Conservation (phyloP, 2,113 vertebrate genomes). For the Clupea harengus region DNA sequence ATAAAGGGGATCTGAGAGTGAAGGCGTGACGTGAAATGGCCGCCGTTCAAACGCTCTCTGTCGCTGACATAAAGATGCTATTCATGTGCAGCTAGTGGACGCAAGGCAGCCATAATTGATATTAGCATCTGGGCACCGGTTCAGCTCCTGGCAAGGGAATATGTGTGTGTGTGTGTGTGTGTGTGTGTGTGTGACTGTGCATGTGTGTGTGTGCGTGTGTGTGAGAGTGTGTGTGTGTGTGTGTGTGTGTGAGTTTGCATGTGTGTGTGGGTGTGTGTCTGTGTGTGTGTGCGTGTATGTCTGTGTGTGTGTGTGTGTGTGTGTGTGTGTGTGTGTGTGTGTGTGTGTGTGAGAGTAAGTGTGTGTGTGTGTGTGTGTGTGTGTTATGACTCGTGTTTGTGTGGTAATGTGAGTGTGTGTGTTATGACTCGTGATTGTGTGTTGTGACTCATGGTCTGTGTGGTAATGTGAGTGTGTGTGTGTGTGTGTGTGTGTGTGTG, state of each 20-base stretch:
- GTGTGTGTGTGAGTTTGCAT: too few relatives aligned
- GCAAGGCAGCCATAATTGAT: background rate
- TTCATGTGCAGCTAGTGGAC: background rate
- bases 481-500: background rate
- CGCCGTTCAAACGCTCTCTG: background rate
- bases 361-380: background rate
- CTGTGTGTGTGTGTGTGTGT: background rate
- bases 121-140: background rate
- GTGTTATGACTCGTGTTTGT: background rate
- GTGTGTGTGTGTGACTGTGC: background rate
- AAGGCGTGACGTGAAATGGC: background rate
- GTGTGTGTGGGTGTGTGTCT: background rate
- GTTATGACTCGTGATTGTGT: background rate
- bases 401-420: background rate
- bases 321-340: background rate
- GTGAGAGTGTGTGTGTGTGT: too few relatives aligned
- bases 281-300: background rate
- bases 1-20: background rate
- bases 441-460: background rate
- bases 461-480: background rate
- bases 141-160: background rate
- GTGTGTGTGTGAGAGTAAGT: background rate
- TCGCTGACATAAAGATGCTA: slow-evolving; percentile 1
- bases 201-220: background rate
- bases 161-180: background rate